Percentiles rank a stretch among this genome's conserved stretches.
Evolutionary conservation across 2,797 vertebrate species (phyloP).

Genomic region (Chloroceryle inda): DNA sequence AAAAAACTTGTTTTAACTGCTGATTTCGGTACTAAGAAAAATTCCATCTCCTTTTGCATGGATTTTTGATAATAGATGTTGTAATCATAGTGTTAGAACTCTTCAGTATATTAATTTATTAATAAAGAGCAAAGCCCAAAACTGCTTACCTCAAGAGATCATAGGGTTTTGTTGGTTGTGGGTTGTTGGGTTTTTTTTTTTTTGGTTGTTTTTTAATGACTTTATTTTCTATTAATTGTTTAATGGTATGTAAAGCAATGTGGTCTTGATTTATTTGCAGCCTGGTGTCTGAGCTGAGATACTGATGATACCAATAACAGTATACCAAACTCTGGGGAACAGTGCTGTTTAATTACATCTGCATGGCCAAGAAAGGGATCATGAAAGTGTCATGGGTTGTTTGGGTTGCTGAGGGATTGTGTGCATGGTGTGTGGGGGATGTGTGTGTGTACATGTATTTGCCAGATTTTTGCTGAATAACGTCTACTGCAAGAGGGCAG

Average conservation of each 20-base stretch:
- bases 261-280: neutral
- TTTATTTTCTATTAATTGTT: neutral
- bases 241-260: neutral
- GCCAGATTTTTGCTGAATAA: neutral
- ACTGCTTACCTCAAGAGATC: neutral
- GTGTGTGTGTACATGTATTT: neutral
- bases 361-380: neutral
- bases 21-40: neutral
- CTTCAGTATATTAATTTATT: neutral
- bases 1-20: neutral
- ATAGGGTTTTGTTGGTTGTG: neutral
- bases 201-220: neutral
- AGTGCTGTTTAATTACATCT: neutral
- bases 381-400: neutral
- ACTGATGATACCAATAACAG: neutral
- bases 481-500: neutral
- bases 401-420: neutral
- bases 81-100: neutral
- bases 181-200: neutral
- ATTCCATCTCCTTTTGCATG: neutral
- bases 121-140: neutral
- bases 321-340: neutral
- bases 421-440: neutral
- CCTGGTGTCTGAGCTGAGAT: neutral
- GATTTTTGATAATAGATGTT: neutral